Conservation (phyloP, 2,113 vertebrate genomes). For the Tachysurus fulvidraco region DNA sequence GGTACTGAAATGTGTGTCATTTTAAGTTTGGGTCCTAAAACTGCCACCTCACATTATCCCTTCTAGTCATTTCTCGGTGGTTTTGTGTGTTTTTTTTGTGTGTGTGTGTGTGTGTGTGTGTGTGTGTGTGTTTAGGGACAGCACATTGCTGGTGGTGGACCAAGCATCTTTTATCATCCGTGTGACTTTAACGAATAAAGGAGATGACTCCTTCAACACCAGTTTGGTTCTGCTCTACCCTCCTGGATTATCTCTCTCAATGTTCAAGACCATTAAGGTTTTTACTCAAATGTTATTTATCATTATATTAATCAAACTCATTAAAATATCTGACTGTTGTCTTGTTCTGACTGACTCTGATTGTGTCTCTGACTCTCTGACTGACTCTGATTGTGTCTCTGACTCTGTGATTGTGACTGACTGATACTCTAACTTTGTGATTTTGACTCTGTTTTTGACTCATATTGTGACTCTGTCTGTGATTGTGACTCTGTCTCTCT, state of each 20-base stretch:
- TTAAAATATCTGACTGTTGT: not conserved
- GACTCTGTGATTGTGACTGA: not conserved
- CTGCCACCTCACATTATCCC: not conserved
- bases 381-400: not conserved
- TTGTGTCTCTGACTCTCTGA: not conserved
- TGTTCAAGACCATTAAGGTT: conserved; percentile 58
- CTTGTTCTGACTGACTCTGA: not conserved
- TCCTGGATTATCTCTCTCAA: conserved; percentile 70
- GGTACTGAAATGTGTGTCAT: not conserved
- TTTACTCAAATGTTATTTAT: not conserved
- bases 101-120: conserved; percentile 26
- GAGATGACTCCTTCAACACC: conserved; percentile 75
- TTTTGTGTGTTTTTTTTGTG: not conserved
- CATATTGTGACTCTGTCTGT: too few species aligned
- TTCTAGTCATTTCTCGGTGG: not conserved
- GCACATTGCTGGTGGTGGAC: conserved; percentile 63
- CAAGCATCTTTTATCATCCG: conserved; percentile 60
- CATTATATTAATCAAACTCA: not conserved
- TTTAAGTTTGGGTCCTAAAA: not conserved
- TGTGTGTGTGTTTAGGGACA: conserved; percentile 55
- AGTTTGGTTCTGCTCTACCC: conserved; percentile 65
- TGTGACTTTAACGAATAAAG: conserved; percentile 61
- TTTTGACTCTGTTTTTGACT: conserved; percentile 49
- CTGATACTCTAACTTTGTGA: conserved; percentile 54
- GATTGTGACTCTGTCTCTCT: too few species aligned